A percentile compares a stretch with the other conserved stretches of the same genome.
Evolutionary conservation across 2,888 invertebrate species (phyloP).

Genomic region (Drosophila dives): DNA sequence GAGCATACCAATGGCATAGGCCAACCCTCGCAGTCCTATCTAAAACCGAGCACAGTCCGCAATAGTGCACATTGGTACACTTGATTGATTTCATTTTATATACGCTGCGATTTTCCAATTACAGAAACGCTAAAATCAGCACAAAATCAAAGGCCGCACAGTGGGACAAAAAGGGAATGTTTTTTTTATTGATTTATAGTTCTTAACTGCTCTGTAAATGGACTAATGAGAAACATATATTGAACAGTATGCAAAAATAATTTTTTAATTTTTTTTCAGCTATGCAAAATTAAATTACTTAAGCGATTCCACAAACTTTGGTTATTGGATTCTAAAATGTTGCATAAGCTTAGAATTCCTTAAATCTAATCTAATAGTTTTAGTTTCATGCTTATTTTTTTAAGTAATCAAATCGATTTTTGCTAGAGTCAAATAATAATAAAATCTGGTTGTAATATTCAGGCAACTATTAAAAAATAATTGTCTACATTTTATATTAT

Average conservation of each 20-base stretch:
- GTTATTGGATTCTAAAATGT: neutral
- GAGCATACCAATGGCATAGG: slow-evolving; percentile 66
- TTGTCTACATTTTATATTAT: neutral
- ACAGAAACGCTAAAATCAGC: slow-evolving; percentile 76
- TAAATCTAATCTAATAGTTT: neutral
- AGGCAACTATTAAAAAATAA: neutral
- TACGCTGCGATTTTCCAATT: slow-evolving; percentile 82
- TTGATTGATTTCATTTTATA: slow-evolving; percentile 83
- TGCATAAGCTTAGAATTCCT: neutral
- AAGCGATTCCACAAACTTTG: neutral
- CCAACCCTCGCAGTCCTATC: slow-evolving; percentile 45
- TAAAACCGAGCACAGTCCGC: slow-evolving; percentile 55
- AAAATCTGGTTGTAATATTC: neutral
- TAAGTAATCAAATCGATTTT: neutral
- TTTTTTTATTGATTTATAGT: neutral
- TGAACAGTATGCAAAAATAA: neutral
- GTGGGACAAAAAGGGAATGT: slow-evolving; percentile 33
- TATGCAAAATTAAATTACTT: neutral
- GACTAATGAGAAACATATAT: neutral
- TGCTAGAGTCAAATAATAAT: neutral
- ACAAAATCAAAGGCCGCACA: slow-evolving; percentile 64
- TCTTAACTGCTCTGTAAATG: neutral
- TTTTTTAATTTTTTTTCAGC: neutral
- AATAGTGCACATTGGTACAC: slow-evolving; percentile 74
- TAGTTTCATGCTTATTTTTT: no score